Evolutionary conservation across 2,113 vertebrate genomes (phyloP).

Genomic region (Regulus satrapa): DNA sequence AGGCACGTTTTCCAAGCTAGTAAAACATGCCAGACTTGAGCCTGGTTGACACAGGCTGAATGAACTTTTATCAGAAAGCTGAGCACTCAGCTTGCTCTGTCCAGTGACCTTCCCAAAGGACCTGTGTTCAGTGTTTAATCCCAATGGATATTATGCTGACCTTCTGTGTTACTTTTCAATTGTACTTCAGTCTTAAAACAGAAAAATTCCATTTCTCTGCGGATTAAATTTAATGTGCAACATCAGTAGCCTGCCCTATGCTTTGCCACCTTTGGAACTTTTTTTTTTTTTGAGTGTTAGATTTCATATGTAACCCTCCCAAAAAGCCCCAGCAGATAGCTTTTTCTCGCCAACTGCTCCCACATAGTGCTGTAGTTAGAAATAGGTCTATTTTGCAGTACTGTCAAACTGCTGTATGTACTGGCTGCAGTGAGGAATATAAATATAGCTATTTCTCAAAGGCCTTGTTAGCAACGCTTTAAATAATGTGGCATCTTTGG

Average conservation of each 20-base stretch:
- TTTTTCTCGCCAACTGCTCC: slow-evolving; percentile 23
- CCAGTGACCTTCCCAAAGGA: not conserved
- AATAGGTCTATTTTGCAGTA: slow-evolving; percentile 7
- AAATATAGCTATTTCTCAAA: slow-evolving; percentile 23
- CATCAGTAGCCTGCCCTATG: not conserved
- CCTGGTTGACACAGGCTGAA: not conserved
- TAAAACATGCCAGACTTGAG: not conserved
- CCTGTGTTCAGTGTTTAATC: not conserved
- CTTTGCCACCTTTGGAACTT: not conserved
- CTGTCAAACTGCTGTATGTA: slow-evolving; percentile 15
- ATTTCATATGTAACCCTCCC: not conserved
- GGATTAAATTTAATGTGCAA: not conserved
- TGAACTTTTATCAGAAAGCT: not conserved
- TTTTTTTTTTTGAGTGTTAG: not conserved
- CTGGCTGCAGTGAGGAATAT: slow-evolving; percentile 11
- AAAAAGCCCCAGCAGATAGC: not conserved
- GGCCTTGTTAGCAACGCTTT: not conserved
- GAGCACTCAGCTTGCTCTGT: not conserved
- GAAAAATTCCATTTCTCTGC: not conserved
- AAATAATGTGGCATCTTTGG: not conserved
- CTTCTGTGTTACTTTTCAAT: not conserved
- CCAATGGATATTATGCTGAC: rapidly evolving
- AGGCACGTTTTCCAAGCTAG: not conserved
- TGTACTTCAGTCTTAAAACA: not conserved
- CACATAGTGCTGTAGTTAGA: not conserved